These are phyloP conservation scores for Spheniscus humboldti DNA, from an alignment of 2,797 vertebrate species.

Conservation along the genomic window DNA sequence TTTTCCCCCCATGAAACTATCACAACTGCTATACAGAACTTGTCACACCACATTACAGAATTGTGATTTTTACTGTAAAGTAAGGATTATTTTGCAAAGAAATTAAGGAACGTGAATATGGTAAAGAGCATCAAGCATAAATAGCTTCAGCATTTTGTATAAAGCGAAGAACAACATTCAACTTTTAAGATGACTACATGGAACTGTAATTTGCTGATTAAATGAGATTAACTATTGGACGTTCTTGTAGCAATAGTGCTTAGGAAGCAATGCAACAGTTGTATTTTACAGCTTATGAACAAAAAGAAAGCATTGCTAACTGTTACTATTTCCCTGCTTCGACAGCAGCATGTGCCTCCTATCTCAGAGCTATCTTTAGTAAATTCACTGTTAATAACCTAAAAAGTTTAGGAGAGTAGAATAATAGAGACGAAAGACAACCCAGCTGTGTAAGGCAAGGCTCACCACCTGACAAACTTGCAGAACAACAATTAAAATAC, in stretches of 20 bases:
- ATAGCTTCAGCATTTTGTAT: neutral
- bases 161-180: neutral
- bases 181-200: neutral
- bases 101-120: accelerated
- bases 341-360: neutral
- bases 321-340: neutral
- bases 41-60: neutral
- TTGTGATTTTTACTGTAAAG: neutral
- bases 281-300: neutral
- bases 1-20: neutral
- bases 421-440: neutral
- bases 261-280: neutral
- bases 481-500: neutral
- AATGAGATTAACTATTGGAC: neutral
- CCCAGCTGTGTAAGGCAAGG: accelerated
- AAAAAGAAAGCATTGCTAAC: neutral
- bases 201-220: neutral
- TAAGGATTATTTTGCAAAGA: neutral
- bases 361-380: neutral
- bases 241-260: neutral
- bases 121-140: neutral
- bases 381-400: neutral
- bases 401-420: neutral
- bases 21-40: neutral
- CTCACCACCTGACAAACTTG: neutral